Base-by-base conservation (phyloP, 2,797 vertebrate species). In the Spondyliosoma cantharus region DNA sequence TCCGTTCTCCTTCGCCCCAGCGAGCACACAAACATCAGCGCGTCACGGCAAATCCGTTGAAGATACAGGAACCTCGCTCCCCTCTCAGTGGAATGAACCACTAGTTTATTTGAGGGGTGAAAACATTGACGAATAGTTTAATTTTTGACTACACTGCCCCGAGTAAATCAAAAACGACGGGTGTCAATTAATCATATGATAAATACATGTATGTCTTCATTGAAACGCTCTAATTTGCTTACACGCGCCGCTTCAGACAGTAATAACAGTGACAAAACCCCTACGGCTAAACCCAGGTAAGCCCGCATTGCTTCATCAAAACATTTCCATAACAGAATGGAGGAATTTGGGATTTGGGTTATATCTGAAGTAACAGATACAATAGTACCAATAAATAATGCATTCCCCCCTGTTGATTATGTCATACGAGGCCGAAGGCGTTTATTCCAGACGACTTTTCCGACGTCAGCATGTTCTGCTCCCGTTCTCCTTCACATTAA, bases 1-100 rank as follows among this genome's bases (percentile, higher is more conserved):
- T 65, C 68, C 7, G 59, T 66, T 70, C 32, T 49, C 20, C 42
- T 80, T 66, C 19, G 13, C 22, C 57, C 3, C 71, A 7, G 32
- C 5, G 22, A 43, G 29, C 52, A 63, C 37, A 65, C 62, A 61
- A 77, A 82, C 80, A 83, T 64, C 53, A 50, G 66, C 61, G 71
- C 92, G 90, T 91, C 90, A 89, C 83, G 75, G 89, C 49, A 74
- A 83, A 84, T 64, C 87, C 76, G 54, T 9, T 62, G 82, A 43
- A 76, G 76, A 50, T 43, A 71, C 83, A 76, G 78, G 71, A 91
- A 65, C 81, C 80, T 48, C 76, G 22, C 24, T 67, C 50, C 43
- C 25, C 37, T 50, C 76, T 49, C 25, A 2, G 22, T 43, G 87
- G 93, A 91, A 59, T 2, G 46, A 74, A 3, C 91, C 91, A 94